These are phyloP conservation scores for Drosophila pseudoananassae DNA, from an alignment of 1,140 invertebrate genomes.

Conservation along the genomic window DNA sequence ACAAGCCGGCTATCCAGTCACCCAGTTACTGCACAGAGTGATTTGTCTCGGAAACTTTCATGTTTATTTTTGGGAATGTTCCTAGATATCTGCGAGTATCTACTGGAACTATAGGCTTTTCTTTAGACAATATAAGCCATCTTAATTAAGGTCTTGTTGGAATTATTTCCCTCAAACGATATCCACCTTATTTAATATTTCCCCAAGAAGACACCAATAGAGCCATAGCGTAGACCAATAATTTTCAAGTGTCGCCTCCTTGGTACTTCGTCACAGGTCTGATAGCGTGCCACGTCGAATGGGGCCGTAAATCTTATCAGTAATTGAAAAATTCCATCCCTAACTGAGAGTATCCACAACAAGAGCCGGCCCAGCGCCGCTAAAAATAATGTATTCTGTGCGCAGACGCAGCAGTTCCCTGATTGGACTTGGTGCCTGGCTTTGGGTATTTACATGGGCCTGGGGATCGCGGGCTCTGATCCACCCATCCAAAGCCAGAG, in stretches of 20 bases:
- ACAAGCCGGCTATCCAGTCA: neutral
- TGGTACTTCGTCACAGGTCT: conserved; percentile 16
- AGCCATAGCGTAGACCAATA: neutral
- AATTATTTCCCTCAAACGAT: no score
- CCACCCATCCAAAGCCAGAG: conserved; percentile 33
- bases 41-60: no score
- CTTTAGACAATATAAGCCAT: no score
- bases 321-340: conserved; percentile 66
- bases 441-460: conserved; percentile 3
- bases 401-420: conserved; percentile 49
- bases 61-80: no score
- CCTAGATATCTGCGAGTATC: no score
- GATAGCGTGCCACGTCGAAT: conserved; percentile 40
- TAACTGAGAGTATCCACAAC: conserved; percentile 53
- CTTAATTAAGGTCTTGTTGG: no score
- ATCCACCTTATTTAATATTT: no score
- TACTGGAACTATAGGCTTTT: no score
- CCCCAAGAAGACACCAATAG: no score
- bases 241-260: conserved; percentile 8
- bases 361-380: conserved; percentile 43
- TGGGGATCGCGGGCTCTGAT: conserved; percentile 6
- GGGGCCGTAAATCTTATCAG: conserved; percentile 55
- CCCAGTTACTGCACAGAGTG: conserved; percentile 53
- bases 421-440: neutral
- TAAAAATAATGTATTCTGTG: conserved; percentile 72